Base-by-base conservation (phyloP, 2,888 invertebrate genomes). In the Halictus quadricinctus region DNA sequence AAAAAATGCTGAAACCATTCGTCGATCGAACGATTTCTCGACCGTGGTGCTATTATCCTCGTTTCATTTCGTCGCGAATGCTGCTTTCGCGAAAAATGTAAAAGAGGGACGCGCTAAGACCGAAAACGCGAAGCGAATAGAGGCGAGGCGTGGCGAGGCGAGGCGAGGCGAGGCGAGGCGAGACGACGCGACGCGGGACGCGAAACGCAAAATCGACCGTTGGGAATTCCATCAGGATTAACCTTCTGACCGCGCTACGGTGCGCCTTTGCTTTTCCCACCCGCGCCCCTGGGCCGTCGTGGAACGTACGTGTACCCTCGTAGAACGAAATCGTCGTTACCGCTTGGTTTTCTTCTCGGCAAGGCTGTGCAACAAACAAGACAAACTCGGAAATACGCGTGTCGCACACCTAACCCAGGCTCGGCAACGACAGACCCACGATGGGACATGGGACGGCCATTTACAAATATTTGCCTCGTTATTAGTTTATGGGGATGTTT, bases 401-500 rank as follows among this genome's bases (percentile, higher is more conserved):
- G 74, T 66, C 70, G 66, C 84, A 46, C 75, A 29, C 29, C 66
- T 29, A 66, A 36, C 66, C 36, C 36, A 4, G 66, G 18, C 66
- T 29, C 29, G 21, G 29, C 66, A 66, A 10, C 66, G 21, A 66
- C 66, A 64, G 41, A 7, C 64, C 75, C 48, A 36, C 36, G 36
- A 36, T 36, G 36, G 36, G 36, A 36, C 36, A 13, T 12, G 36
- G 78, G 46, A 85, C 72, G 80, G 64, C 29, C 88, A 76, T 88
- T 76, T 74, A 73, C 88, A 90, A 93, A 93, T 93, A 93, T 93
- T 93, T 93, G 88, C 88, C 89, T 87, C 88, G 88, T 91, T 93
- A 92, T 92, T 93, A 91, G 92, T 92, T 93, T 90, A 93, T 86
- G 88, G 81, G 88, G 86, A 85, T 86, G 80, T 90, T 90, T 89